Evolutionary conservation across 2,888 invertebrate species (phyloP), one percentile per base, ranked within the genome.

Genomic region (Phalera bucephala): DNA sequence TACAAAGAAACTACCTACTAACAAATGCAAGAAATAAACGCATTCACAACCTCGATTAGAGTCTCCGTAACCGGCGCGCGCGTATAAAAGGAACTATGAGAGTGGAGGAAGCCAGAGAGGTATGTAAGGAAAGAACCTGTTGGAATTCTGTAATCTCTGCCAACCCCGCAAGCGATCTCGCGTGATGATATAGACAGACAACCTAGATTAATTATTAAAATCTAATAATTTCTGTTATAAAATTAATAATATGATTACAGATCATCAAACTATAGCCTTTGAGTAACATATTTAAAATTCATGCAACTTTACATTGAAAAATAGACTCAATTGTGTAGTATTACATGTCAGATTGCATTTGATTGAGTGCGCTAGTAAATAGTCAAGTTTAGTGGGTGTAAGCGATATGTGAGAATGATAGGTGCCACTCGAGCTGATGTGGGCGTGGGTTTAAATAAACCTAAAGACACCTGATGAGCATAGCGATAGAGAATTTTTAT

Each of bases 331-430:
- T 0, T 0, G 0, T 2, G 14, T 29, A 5, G 3, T 0, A 2
- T 25, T 36, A 54, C 33, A 37, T 33, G 19, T 32, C 10, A 22
- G 11, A 40, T 40, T 11, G 12, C 5, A n/a, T 21, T 8, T 29
- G 14, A 3, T 28, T 2, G 5, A 19, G 7, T 25, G 21, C 29
- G 22, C 9, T 39, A 29, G 25, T 36, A 39, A 47, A 40, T 51
- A 40, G 46, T 47, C 17, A 35, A 35, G 38, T 44, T 45, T 34
- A 32, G 67, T 72, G 68, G 68, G 69, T 58, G 72, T 64, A 52
- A 59, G 50, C 49, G 60, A 61, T 59, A 56, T 55, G 60, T 50
- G 58, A 54, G 61, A 56, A 51, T 54, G 62, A 63, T 63, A 56
- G 53, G 36, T 48, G 51, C 51, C 57, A 45, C 36, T 51, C 61